Evolutionary conservation across 2,888 invertebrate species (phyloP).

Genomic region (Nephrotoma flavescens): DNA sequence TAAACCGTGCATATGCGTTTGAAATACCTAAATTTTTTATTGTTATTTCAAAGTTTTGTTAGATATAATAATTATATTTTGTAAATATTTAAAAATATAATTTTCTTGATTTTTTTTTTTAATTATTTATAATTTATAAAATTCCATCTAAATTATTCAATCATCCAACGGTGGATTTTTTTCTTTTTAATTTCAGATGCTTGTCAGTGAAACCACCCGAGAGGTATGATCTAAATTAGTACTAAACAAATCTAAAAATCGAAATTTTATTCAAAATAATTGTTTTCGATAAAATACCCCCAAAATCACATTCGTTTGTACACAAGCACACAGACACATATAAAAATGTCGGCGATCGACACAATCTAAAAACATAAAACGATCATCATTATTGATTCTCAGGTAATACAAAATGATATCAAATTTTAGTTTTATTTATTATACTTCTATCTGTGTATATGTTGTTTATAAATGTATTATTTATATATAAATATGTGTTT

Average conservation of each 20-base stretch:
- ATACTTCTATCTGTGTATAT: background rate
- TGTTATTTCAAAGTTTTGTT: background rate
- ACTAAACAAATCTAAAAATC: background rate
- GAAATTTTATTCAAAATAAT: background rate
- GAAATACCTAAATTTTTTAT: background rate
- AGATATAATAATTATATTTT: background rate
- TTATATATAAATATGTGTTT: background rate
- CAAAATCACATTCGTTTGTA: background rate
- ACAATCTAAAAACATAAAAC: background rate
- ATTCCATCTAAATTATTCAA: constrained; percentile 34
- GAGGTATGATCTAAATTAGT: constrained; percentile 37
- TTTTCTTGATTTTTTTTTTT: constrained; percentile 3
- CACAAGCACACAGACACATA: background rate
- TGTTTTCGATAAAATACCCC: background rate
- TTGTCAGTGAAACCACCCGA: constrained; percentile 62
- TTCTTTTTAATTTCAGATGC: constrained; percentile 58
- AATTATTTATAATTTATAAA: constrained; percentile 12
- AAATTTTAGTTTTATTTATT: background rate
- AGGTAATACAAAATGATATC: background rate
- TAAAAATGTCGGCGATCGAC: background rate
- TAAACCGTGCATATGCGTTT: background rate
- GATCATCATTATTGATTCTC: background rate
- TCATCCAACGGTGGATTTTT: constrained; percentile 43
- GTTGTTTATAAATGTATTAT: background rate
- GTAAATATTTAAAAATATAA: background rate